Percentiles rank a stretch among this genome's conserved stretches.
Evolutionary conservation across 2,888 invertebrate species (phyloP).

Genomic region (Nyleta sp.): DNA sequence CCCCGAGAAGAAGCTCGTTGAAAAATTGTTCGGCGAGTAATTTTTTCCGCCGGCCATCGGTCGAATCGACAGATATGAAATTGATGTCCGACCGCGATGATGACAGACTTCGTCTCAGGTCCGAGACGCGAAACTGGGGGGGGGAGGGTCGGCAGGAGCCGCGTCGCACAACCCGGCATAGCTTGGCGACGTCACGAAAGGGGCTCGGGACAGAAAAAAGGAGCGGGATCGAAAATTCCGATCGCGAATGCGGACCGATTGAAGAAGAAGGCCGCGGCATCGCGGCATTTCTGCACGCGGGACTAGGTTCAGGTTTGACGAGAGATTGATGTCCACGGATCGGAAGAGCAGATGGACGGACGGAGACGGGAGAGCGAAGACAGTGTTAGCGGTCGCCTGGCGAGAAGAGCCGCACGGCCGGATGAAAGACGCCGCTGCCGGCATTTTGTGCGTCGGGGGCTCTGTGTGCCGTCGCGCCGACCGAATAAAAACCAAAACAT

Average conservation of each 20-base stretch:
- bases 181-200: conserved; percentile 32
- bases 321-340: conserved; percentile 80
- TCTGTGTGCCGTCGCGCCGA: conserved; percentile 59
- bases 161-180: conserved; percentile 29
- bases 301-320: conserved; percentile 80
- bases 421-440: conserved; percentile 81
- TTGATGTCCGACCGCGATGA: conserved; percentile 56
- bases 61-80: conserved; percentile 60
- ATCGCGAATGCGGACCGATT: conserved; percentile 64
- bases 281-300: conserved; percentile 77
- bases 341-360: conserved; percentile 54
- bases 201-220: conserved; percentile 53
- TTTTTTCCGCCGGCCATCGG: conserved; percentile 13
- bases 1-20: conserved; percentile 21
- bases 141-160: conserved; percentile 19
- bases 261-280: conserved; percentile 53
- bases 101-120: conserved; percentile 25
- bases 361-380: conserved; percentile 44
- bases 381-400: conserved; percentile 66
- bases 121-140: conserved; percentile 6
- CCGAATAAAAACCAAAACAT: conserved; percentile 77
- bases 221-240: conserved; percentile 62
- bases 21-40: conserved; percentile 4
- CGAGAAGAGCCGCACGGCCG: conserved; percentile 73
- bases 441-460: conserved; percentile 75